Conservation (phyloP, 2,888 invertebrate genomes). For the Allolobophora icterica region DNA sequence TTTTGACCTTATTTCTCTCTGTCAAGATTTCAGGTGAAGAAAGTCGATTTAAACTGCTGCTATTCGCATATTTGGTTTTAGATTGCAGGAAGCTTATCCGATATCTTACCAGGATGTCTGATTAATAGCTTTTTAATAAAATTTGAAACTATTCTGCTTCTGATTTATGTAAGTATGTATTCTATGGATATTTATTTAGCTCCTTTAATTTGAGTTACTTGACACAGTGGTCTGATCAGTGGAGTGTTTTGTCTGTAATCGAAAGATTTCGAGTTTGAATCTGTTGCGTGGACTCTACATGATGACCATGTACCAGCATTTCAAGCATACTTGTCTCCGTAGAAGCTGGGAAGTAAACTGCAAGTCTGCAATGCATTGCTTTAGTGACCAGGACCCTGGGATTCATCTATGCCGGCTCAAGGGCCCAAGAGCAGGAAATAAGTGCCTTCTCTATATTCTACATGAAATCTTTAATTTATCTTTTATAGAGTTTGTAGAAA, state of each 20-base stretch:
- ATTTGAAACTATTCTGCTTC: neutral
- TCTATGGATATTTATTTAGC: neutral
- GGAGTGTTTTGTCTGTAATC: neutral
- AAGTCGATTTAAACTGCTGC: neutral
- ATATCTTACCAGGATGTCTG: constrained; percentile 2
- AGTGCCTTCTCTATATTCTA: neutral
- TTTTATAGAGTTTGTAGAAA: neutral
- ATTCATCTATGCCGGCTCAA: neutral
- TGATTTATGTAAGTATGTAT: neutral
- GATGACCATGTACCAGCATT: neutral
- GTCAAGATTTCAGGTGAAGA: constrained; percentile 8
- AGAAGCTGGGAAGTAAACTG: neutral
- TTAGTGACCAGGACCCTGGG: neutral
- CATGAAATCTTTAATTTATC: neutral
- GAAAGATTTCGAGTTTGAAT: neutral
- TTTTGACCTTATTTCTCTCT: neutral
- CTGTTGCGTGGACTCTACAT: no score
- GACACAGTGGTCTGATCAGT: neutral
- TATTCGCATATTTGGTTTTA: neutral
- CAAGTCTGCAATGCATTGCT: neutral
- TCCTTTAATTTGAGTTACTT: neutral
- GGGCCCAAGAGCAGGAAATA: neutral
- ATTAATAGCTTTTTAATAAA: neutral
- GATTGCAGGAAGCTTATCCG: constrained; percentile 9
- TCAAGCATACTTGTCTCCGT: neutral